A percentile compares a stretch with the other conserved stretches of the same genome.
These are phyloP conservation scores for Pseudomugil gertrudae DNA, from an alignment of 2,797 vertebrate genomes.

Conservation along the genomic window DNA sequence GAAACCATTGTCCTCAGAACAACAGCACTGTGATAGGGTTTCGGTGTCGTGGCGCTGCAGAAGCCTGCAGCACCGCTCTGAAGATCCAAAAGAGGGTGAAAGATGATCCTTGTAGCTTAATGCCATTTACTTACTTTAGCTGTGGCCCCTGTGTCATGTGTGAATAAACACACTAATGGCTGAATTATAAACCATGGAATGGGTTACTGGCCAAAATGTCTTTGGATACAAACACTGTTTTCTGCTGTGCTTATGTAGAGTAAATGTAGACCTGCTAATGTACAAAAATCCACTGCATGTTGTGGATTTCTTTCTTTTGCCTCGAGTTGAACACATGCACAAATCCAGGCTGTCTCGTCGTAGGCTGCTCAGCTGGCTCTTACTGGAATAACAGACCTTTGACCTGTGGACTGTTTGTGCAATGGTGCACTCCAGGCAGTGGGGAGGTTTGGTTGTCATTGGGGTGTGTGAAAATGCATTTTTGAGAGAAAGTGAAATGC, in stretches of 20 bases:
- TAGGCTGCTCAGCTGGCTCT: constrained; percentile 41
- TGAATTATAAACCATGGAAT: constrained; percentile 39
- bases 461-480: constrained; percentile 59
- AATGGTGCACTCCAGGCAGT: constrained; percentile 31
- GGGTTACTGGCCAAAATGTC: constrained; percentile 31
- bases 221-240: constrained; percentile 30
- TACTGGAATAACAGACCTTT: constrained; percentile 74
- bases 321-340: constrained; percentile 30
- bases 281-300: constrained; percentile 27
- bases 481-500: constrained; percentile 53
- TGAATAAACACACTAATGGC: constrained; percentile 58
- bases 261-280: constrained; percentile 19
- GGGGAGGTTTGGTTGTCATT: constrained; percentile 33
- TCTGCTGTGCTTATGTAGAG: constrained; percentile 26
- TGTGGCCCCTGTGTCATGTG: constrained; percentile 54
- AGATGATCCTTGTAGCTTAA: constrained; percentile 75
- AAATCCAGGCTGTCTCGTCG: constrained; percentile 17
- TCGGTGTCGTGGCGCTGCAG: constrained; percentile 59
- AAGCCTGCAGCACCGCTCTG: constrained; percentile 61
- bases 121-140: constrained; percentile 67
- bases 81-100: constrained; percentile 66
- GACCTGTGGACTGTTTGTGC: constrained; percentile 52
- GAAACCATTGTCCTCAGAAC: constrained; percentile 75
- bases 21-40: constrained; percentile 74
- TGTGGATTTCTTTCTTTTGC: neutral